Percentiles rank a stretch among this genome's conserved stretches.
Conservation (phyloP, 2,888 invertebrate genomes). For the Drosophila tanythrix region DNA sequence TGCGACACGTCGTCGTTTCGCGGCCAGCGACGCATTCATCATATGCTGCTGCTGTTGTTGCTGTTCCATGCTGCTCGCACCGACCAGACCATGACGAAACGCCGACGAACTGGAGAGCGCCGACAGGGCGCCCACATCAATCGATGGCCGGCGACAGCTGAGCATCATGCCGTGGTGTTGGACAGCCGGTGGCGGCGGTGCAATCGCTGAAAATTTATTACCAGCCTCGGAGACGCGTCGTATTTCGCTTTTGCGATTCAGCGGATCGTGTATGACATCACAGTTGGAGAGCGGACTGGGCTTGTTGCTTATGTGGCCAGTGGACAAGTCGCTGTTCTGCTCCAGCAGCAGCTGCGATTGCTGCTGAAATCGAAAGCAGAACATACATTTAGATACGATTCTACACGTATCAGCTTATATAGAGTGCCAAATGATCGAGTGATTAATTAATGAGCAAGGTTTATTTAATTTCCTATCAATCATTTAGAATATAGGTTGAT, state of each 20-base stretch:
- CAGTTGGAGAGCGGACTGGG: slow-evolving; percentile 83
- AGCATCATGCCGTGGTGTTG: slow-evolving; percentile 77
- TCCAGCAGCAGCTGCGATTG: slow-evolving; percentile 66
- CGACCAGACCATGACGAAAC: slow-evolving; percentile 75
- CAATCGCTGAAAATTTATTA: slow-evolving; percentile 71
- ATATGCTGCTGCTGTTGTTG: slow-evolving; percentile 67
- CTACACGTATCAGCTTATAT: neutral
- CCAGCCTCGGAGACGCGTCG: slow-evolving; percentile 86
- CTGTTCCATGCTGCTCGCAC: slow-evolving; percentile 72
- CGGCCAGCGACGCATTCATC: slow-evolving; percentile 83
- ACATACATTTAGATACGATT: neutral
- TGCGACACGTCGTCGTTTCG: slow-evolving; percentile 86
- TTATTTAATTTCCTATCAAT: neutral
- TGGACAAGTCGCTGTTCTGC: slow-evolving; percentile 41
- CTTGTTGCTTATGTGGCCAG: slow-evolving; percentile 63
- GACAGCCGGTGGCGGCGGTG: slow-evolving; percentile 63
- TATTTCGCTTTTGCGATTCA: slow-evolving; percentile 85
- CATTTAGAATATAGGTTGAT: neutral
- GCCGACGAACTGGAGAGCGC: slow-evolving; percentile 65
- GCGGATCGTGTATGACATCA: slow-evolving; percentile 84
- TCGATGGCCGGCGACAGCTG: slow-evolving; percentile 86
- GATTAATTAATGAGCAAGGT: neutral
- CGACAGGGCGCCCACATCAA: slow-evolving; percentile 84
- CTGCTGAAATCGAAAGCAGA: slow-evolving; percentile 3
- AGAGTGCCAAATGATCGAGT: neutral